Evolutionary conservation across 2,888 invertebrate species (phyloP), one percentile per base, ranked within the genome.

Genomic region (Drosophila pseudotakahashii): DNA sequence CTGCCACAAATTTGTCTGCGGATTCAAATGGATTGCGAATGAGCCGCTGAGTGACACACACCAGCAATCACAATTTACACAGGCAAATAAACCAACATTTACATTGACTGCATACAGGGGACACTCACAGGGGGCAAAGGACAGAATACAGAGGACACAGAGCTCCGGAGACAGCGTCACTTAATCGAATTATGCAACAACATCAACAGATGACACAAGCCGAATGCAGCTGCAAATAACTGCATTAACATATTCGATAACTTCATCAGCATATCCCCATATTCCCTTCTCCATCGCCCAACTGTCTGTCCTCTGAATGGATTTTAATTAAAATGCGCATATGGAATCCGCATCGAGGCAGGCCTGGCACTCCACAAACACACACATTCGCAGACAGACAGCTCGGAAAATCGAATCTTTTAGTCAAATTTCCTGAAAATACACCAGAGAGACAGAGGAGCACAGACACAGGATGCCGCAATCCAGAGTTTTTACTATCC

Each of bases 111-210:
- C 14, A 10, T 39, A 41, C 34, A 47, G 7, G 55, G 26, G 7
- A 11, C 9, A 39, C n/a, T n/a, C 32, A 10, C 14, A 39, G 9
- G 13, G 30, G 16, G 3, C 6, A 37, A 14, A 34, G 50, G 42
- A 59, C 30, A 14, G 4, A 23, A 14, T n/a, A 13, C 42, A 42
- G 11, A 11, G 42, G 42, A 19, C 30, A 30, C n/a, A 13, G 7
- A 5, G 11, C 47, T 6, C 11, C 2, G 47, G 47, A 69, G 70
- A 63, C 61, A 66, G 70, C 51, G 69, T 71, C 72, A 69, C 67
- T 78, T 84, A 88, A 84, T 79, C 88, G 85, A 85, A 87, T 88
- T 84, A 88, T 76, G 78, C 85, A 76, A 66, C 67, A 73, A 63
- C 64, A 73, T 50, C 66, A 73, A 58, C 73, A 14, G 57, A 52